Evolutionary conservation across 2,888 invertebrate genomes (phyloP), one percentile per base, ranked within the genome.

Genomic region (Yponomeuta plumbellus): DNA sequence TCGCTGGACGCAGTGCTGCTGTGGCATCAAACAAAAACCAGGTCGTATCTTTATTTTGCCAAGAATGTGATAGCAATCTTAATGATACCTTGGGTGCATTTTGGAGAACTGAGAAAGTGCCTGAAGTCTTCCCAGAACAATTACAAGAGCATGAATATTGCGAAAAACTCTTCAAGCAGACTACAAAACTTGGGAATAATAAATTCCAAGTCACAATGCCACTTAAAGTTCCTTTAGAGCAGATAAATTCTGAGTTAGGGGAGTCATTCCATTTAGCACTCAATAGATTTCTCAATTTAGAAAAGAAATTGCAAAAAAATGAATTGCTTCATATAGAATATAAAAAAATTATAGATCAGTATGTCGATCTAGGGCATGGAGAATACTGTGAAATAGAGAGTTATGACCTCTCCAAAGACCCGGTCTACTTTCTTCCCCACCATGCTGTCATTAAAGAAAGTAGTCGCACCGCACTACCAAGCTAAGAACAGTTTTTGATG

Each of bases 201-300:
- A 64, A 58, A 11, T 73, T 68, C 66, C 22, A 70, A 58, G 70
- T 72, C 20, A 56, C 59, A 5, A 39, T 71, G 21, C 71, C 72
- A 3, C 58, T 71, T n/a, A 71, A 72, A 58, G 17, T 69, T 23
- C 66, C 69, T 2, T 22, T 67, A 70, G 57, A 66, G 17, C 22
- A n/a, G 1, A 17, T 62, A 17, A 26, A 62, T 63, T 10, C 22
- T n/a, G 13, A 11, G 17, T 34, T 66, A 20, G 72, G 72, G 6
- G 63, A 72, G 20, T 72, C 72, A 17, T 71, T 72, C 61, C 4
- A 71, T n/a, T 64, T 69, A 10, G 72, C 72, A 2, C 20, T 67
- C 0, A 66, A 69, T 13, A 67, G 71, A n/a, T 73, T 71, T 68
- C 11, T 66, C 3, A 72, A 67, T 59, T 44, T 72, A 34, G 71